Evolutionary conservation across 1,140 invertebrate species (phyloP), one percentile per base, ranked within the genome.

Genomic region (Aphaenogaster floridana): DNA sequence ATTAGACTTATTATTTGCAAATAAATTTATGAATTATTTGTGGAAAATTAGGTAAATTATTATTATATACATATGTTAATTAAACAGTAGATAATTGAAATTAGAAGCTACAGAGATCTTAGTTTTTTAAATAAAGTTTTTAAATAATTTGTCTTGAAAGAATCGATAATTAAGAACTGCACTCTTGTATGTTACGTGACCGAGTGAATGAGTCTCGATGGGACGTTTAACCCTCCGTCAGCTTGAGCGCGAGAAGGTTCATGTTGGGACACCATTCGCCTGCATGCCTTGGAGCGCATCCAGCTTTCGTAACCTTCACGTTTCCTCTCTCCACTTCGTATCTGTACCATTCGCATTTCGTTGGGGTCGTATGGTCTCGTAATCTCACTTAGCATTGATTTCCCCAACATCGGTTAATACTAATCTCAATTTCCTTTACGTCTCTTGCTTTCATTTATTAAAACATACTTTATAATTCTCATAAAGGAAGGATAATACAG

Each of bases 271-370:
- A 79, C 11, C 45, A 61, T 68, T 88, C 28, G 48, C 72, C 28
- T 28, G 79, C 50, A 78, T 78, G 52, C 52, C 59, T 89, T 86
- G 88, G 81, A 86, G 11, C 52, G 74, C 87, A 71, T 86, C 88
- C 81, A 89, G 66, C 36, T 88, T 86, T 68, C 59, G 61, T 71
- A 59, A 84, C n/a, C 72, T 59, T 76, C 66, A 39, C 36, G 42
- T 66, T 64, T 66, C 42, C 7, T 17, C 28, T 48, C 42, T 64
- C 11, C 7, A 34, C 17, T 48, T 78, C 21, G n/a, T 77, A 59
- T 36, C 4, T 48, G 21, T 36, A 48, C 1, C 15, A 63, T 63
- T 77, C 68, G 64, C 11, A 85, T 76, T 69, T 69, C 15, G 28
- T 61, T 39, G 48, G 50, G 42, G 11, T 85, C 39, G 42, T 54